Conservation (phyloP, 2,113 vertebrate species). For the Cynopterus brachyotis region DNA sequence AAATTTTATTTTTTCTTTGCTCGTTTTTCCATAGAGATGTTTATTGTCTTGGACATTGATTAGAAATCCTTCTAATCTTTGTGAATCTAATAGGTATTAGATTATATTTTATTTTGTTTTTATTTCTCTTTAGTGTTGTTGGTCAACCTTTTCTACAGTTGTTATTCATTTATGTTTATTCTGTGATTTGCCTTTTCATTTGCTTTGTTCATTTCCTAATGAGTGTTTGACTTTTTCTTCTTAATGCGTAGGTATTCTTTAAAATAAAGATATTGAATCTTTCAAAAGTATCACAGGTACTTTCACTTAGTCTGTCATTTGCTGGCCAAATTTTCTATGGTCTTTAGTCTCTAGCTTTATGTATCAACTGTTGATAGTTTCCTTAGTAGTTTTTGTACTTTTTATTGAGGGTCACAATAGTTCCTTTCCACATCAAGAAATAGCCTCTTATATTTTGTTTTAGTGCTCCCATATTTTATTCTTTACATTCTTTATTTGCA, state of each 20-base stretch:
- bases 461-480: background rate
- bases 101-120: background rate
- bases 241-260: background rate
- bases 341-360: background rate
- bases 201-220: background rate
- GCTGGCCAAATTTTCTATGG: background rate
- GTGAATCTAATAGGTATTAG: background rate
- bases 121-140: background rate
- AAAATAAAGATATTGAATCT: background rate
- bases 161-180: background rate
- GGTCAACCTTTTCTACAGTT: background rate
- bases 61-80: background rate
- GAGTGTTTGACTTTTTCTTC: background rate
- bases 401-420: background rate
- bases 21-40: background rate
- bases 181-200: background rate
- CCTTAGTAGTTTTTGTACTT: background rate
- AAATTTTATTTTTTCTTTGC: background rate
- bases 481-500: background rate
- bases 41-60: background rate
- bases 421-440: background rate
- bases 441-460: background rate
- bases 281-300: background rate
- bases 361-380: background rate
- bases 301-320: background rate